phyloP scores from a whole-genome alignment of 2,113 vertebrate species.

The Hippocampus mohnikei region DNA sequence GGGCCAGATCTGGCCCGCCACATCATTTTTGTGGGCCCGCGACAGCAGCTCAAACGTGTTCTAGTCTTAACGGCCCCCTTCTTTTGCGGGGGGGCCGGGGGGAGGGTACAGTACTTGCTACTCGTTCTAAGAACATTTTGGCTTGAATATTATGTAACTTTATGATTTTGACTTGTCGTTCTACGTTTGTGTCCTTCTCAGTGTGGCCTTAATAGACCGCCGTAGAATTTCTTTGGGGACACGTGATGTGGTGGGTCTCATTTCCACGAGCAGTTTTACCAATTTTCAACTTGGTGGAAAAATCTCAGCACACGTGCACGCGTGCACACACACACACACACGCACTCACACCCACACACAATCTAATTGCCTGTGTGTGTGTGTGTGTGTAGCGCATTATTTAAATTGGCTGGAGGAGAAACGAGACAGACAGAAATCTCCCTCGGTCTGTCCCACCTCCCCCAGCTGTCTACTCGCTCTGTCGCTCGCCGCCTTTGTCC shows the following conservation, averaged over 20 bases:
- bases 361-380: no score
- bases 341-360: no score
- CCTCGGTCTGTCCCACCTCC: constrained; percentile 1
- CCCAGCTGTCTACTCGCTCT: neutral
- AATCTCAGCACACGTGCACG: neutral
- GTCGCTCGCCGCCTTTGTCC: constrained; percentile 1
- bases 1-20: no score
- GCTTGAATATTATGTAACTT: neutral
- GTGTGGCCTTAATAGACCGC: neutral
- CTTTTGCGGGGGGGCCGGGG: no score
- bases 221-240: neutral
- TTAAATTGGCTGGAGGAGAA: neutral
- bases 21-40: no score
- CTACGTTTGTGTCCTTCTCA: neutral
- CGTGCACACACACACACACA: no score
- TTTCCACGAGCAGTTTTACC: neutral
- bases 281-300: neutral
- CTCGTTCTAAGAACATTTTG: neutral
- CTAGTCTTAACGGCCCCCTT: no score
- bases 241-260: neutral
- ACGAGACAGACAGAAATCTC: neutral
- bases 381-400: neutral
- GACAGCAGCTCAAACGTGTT: no score
- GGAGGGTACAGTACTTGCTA: no score
- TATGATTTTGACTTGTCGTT: no score